Conservation (phyloP, 2,797 vertebrate genomes). For the Gorsachius magnificus region DNA sequence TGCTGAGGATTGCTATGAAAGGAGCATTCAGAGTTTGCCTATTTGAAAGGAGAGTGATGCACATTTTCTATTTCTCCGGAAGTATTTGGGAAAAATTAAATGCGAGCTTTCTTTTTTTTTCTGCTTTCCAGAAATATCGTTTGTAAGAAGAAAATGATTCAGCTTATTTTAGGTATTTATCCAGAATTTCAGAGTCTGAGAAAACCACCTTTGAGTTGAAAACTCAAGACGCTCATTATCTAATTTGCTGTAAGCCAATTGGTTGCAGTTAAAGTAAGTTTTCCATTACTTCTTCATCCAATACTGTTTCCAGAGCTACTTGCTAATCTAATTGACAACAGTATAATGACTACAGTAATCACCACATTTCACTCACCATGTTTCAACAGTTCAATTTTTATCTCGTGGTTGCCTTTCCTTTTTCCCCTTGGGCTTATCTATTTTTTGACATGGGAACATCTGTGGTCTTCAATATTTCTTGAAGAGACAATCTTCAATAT, state of each 20-base stretch:
- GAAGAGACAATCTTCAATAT: constrained; percentile 17
- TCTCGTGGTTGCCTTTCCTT: background rate
- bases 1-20: background rate
- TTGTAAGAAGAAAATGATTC: background rate
- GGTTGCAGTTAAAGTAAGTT: constrained; percentile 26
- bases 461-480: constrained; percentile 3
- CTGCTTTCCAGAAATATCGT: background rate
- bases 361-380: background rate
- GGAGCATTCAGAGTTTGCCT: background rate
- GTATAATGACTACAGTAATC: constrained; percentile 24
- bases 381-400: constrained; percentile 43
- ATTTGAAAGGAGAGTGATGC: background rate
- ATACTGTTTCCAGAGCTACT: constrained; percentile 6
- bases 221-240: background rate
- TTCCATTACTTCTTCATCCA: constrained; percentile 27
- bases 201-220: background rate
- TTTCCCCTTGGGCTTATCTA: constrained; percentile 14
- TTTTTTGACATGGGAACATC: constrained; percentile 35
- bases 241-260: constrained; percentile 14
- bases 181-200: background rate
- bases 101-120: background rate
- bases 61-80: background rate
- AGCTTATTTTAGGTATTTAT: background rate
- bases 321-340: constrained; percentile 49
- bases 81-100: background rate